Percentiles rank a stretch among this genome's conserved stretches.
These are phyloP conservation scores for Drosophila murphyi DNA, from an alignment of 1,140 invertebrate species.

Conservation along the genomic window DNA sequence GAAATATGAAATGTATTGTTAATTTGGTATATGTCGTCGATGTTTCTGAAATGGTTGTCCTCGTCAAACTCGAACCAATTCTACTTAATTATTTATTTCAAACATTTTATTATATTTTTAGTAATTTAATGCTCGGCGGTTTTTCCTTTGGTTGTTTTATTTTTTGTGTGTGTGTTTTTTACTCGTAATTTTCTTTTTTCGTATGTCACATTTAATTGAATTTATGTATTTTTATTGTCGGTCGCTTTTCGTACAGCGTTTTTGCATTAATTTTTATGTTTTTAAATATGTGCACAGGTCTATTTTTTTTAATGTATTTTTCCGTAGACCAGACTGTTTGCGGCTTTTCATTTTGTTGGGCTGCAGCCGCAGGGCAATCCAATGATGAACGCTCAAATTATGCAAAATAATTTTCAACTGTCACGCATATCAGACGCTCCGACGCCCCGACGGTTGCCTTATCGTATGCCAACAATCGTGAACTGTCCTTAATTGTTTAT, in stretches of 20 bases:
- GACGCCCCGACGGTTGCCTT: conserved; percentile 35
- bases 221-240: conserved; percentile 80
- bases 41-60: conserved; percentile 32
- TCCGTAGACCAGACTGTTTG: conserved; percentile 48
- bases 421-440: conserved; percentile 64
- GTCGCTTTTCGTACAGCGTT: conserved; percentile 62
- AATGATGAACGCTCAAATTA: conserved; percentile 78
- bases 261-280: conserved; percentile 83
- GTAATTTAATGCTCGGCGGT: conserved; percentile 61
- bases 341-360: conserved; percentile 47
- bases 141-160: conserved; percentile 34
- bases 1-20: conserved; percentile 35
- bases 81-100: conserved; percentile 73
- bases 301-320: conserved; percentile 28
- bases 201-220: conserved; percentile 83
- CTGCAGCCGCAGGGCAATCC: conserved; percentile 46
- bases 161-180: conserved; percentile 37
- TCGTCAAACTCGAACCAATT: conserved; percentile 52
- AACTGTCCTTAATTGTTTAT: conserved; percentile 72
- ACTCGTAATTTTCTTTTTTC: conserved; percentile 43
- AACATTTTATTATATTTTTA: conserved; percentile 82
- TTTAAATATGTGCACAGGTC: conserved; percentile 41
- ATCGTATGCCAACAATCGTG: conserved; percentile 56
- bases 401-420: conserved; percentile 82
- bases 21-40: conserved; percentile 40